Conservation (phyloP, 2,113 vertebrate genomes). For the Entosphenus tridentatus region DNA sequence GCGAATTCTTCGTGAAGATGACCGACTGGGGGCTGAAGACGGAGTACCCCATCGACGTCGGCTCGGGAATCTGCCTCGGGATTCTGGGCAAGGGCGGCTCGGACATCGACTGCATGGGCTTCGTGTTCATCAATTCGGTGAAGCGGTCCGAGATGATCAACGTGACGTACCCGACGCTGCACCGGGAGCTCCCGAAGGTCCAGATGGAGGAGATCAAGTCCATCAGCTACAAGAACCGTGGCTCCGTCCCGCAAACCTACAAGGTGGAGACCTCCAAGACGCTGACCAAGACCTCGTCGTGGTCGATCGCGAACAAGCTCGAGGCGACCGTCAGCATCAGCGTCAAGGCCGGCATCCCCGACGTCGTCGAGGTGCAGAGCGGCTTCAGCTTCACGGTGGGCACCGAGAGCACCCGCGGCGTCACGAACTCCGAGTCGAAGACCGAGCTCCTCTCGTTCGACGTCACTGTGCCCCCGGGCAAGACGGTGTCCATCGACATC, state of each 20-base stretch:
- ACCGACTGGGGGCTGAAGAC: slow-evolving; percentile 11
- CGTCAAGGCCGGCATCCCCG: slow-evolving; percentile 12
- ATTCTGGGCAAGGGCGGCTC: background rate
- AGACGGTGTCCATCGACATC: slow-evolving; percentile 6
- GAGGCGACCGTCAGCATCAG: background rate
- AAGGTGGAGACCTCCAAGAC: slow-evolving; percentile 9
- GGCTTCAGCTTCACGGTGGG: too few species aligned
- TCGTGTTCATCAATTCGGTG: slow-evolving; percentile 12
- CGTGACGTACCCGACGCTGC: slow-evolving; percentile 12
- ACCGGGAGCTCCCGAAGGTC: slow-evolving; percentile 8
- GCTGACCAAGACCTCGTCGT: slow-evolving; percentile 11
- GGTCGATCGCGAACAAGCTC: slow-evolving; percentile 8
- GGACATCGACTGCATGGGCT: slow-evolving; percentile 11
- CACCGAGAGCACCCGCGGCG: too few species aligned
- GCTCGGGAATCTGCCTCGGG: slow-evolving; percentile 14
- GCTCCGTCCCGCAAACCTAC: background rate
- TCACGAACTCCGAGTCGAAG: too few species aligned
- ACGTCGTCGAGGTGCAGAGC: background rate
- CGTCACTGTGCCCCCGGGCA: slow-evolving; percentile 7
- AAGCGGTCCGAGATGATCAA: slow-evolving; percentile 8
- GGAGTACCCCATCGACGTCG: slow-evolving; percentile 11
- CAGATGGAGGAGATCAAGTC: slow-evolving; percentile 11
- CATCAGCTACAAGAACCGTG: slow-evolving; percentile 1
- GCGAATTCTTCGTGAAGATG: slow-evolving; percentile 12
- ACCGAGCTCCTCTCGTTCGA: too few species aligned